Conservation (phyloP, 1,140 invertebrate genomes). For the Meteorus sp. region DNA sequence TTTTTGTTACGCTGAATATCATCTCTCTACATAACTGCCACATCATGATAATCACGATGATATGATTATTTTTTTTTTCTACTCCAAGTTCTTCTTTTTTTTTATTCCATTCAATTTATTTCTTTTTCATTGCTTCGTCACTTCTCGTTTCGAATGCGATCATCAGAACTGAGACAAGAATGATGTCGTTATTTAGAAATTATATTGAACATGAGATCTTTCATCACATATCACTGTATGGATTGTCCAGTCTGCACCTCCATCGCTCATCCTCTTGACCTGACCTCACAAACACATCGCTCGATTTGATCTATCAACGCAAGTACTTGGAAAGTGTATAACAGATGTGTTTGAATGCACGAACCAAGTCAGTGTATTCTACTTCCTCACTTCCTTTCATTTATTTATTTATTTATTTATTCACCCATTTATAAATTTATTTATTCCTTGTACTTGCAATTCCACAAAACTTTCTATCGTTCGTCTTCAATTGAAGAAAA, state of each 20-base stretch:
- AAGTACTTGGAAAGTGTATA: conserved; percentile 9
- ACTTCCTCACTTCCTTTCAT: not conserved
- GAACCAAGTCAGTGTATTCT: not conserved
- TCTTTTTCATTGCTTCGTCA: not conserved
- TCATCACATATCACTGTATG: conserved; percentile 29
- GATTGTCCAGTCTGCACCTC: too few relatives aligned
- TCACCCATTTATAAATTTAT: too few relatives aligned
- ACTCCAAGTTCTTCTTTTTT: too few relatives aligned
- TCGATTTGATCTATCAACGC: conserved; percentile 12
- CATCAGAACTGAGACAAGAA: not conserved
- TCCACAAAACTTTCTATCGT: too few relatives aligned
- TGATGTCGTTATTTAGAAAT: conserved; percentile 39
- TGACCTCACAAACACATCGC: conserved; percentile 29
- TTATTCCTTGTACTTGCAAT: too few relatives aligned
- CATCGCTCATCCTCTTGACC: conserved; percentile 39
- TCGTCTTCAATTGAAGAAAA: not conserved
- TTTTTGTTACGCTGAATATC: too few relatives aligned
- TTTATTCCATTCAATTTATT: too few relatives aligned
- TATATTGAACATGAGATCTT: conserved; percentile 35
- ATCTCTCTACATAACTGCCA: too few relatives aligned
- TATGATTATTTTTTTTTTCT: too few relatives aligned
- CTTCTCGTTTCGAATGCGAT: not conserved
- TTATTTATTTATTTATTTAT: too few relatives aligned
- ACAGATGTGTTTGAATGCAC: not conserved
- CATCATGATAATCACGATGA: too few relatives aligned